These are phyloP conservation scores for Pterophyllum scalare DNA, from an alignment of 2,113 vertebrate species.

Conservation along the genomic window DNA sequence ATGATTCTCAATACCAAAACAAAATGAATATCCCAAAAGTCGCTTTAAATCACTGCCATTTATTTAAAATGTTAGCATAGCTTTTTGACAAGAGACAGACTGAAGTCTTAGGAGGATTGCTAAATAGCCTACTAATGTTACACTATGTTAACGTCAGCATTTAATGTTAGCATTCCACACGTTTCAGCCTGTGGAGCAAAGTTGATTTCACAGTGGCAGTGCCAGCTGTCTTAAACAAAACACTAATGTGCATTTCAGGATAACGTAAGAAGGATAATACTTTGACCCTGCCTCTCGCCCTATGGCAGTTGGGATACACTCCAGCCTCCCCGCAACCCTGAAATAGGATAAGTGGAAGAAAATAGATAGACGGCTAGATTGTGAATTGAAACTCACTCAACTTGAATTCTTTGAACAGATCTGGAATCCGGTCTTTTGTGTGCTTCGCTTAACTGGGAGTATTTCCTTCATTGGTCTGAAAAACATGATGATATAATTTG, in stretches of 20 bases:
- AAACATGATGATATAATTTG: background rate
- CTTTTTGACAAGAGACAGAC: background rate
- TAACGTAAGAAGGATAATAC: background rate
- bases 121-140: background rate
- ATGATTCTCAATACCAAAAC: background rate
- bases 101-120: background rate
- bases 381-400: background rate
- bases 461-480: background rate
- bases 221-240: background rate
- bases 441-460: background rate
- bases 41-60: background rate
- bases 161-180: background rate
- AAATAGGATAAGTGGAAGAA: no score
- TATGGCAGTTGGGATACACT: no score
- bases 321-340: no score
- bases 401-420: background rate
- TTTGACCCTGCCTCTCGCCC: background rate
- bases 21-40: background rate
- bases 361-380: background rate
- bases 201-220: background rate
- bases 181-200: background rate
- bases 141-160: background rate
- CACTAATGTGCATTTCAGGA: background rate
- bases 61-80: background rate
- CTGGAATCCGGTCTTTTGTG: background rate